Percentiles rank a stretch among this genome's conserved stretches.
phyloP scores from a whole-genome alignment of 2,888 invertebrate species.

The Amaurobius ferox region DNA sequence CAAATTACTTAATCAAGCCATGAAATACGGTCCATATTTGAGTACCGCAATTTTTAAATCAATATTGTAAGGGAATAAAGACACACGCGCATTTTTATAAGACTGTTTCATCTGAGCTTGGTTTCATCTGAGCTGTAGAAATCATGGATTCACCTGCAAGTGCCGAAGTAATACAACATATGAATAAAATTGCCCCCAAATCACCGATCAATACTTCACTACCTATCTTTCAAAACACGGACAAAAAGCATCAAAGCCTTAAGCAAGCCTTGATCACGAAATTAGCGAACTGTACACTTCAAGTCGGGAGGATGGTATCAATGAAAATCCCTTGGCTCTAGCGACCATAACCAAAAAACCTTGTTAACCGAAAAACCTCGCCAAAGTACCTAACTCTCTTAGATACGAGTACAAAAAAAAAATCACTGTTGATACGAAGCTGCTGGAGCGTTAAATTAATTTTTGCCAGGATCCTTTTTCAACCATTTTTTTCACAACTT shows the following conservation, averaged over 20 bases:
- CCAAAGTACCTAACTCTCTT: conserved; percentile 58
- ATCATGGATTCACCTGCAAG: too few species aligned
- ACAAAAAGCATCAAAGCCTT: conserved; percentile 16
- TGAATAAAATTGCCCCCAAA: not conserved
- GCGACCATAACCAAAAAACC: conserved; percentile 66
- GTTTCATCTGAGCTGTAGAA: too few species aligned
- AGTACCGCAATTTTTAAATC: too few species aligned
- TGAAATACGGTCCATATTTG: too few species aligned
- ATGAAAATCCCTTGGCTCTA: conserved; percentile 14
- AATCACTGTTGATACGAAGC: conserved; percentile 59
- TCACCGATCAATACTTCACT: conserved; percentile 1
- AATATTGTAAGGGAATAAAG: too few species aligned
- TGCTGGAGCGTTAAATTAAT: conserved; percentile 71
- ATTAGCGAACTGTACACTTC: conserved; percentile 17
- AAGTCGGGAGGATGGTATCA: conserved; percentile 7
- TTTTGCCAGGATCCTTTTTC: conserved; percentile 69
- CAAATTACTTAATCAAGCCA: too few species aligned
- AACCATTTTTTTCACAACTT: conserved; percentile 34
- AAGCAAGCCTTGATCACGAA: conserved; percentile 14
- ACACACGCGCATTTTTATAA: too few species aligned
- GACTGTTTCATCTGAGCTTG: too few species aligned
- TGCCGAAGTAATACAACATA: too few species aligned
- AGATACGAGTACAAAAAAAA: conserved; percentile 54
- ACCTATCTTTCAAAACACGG: conserved; percentile 14
- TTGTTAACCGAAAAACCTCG: conserved; percentile 68